phyloP scores from a whole-genome alignment of 2,888 invertebrate genomes.

The Drosophila infuscata region DNA sequence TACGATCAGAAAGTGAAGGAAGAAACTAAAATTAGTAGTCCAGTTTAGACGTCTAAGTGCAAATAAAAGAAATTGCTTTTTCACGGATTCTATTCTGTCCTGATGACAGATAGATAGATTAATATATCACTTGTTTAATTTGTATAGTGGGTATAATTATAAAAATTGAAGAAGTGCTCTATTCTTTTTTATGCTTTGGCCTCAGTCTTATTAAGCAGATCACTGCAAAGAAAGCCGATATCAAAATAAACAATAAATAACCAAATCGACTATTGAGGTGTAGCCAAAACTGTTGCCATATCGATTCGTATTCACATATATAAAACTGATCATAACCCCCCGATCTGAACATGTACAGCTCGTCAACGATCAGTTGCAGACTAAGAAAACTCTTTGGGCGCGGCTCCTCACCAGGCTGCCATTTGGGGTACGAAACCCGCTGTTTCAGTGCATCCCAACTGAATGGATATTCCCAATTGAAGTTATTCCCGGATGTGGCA shows the following conservation, averaged over 20 bases:
- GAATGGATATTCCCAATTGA: conserved; percentile 9
- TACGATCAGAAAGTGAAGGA: too few relatives aligned
- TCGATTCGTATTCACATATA: conserved; percentile 46
- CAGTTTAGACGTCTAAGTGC: too few relatives aligned
- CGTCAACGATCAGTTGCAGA: conserved; percentile 22
- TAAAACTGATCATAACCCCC: conserved; percentile 41
- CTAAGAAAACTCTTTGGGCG: conserved; percentile 23
- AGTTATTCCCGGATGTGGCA: conserved; percentile 54
- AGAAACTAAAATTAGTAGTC: too few relatives aligned
- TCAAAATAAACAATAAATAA: not conserved
- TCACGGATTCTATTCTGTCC: too few relatives aligned
- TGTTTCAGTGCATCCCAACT: conserved; percentile 24
- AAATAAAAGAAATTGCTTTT: too few relatives aligned
- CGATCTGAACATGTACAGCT: conserved; percentile 45
- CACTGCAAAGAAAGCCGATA: fast-evolving
- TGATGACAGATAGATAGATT: too few relatives aligned
- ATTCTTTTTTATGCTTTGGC: not conserved
- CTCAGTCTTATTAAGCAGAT: fast-evolving
- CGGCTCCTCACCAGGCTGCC: conserved; percentile 25
- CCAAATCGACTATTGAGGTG: fast-evolving
- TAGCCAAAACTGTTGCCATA: fast-evolving
- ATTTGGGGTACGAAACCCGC: conserved; percentile 32
- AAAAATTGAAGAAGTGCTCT: not conserved
- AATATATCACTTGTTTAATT: too few relatives aligned
- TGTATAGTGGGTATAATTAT: too few relatives aligned